Evolutionary conservation across 2,888 invertebrate genomes (phyloP).

Genomic region (Machimus atricapillus): DNA sequence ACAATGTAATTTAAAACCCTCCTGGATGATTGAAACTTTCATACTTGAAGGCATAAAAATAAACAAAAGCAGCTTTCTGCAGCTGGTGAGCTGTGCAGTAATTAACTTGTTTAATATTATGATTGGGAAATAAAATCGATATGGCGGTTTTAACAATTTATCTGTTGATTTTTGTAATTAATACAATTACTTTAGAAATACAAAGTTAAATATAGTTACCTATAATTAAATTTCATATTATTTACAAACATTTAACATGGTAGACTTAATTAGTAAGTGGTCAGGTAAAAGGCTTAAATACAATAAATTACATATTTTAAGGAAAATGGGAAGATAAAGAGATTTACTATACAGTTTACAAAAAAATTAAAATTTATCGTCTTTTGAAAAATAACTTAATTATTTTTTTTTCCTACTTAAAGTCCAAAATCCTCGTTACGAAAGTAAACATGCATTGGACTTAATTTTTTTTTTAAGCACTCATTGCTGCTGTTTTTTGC

Average conservation of each 20-base stretch:
- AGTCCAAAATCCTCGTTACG: too few relatives aligned
- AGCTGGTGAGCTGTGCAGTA: background rate
- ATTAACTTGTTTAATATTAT: background rate
- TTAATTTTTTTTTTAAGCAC: background rate
- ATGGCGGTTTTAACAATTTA: background rate
- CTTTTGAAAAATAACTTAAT: too few relatives aligned
- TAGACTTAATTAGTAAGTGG: too few relatives aligned
- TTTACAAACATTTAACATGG: background rate
- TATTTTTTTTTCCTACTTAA: too few relatives aligned
- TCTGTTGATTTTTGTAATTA: background rate
- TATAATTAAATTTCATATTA: background rate
- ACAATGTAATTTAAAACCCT: background rate
- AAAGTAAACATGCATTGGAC: too few relatives aligned
- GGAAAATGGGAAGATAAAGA: too few relatives aligned
- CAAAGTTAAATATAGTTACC: background rate
- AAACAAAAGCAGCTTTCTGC: background rate
- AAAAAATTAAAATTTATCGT: too few relatives aligned
- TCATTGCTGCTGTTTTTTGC: background rate
- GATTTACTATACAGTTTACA: too few relatives aligned
- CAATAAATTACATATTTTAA: too few relatives aligned
- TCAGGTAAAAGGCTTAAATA: too few relatives aligned
- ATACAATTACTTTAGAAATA: background rate
- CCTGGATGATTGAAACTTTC: background rate
- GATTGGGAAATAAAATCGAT: background rate
- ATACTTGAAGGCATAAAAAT: background rate